Conservation (phyloP, 2,797 vertebrate species). For the Xenopus petersii region DNA sequence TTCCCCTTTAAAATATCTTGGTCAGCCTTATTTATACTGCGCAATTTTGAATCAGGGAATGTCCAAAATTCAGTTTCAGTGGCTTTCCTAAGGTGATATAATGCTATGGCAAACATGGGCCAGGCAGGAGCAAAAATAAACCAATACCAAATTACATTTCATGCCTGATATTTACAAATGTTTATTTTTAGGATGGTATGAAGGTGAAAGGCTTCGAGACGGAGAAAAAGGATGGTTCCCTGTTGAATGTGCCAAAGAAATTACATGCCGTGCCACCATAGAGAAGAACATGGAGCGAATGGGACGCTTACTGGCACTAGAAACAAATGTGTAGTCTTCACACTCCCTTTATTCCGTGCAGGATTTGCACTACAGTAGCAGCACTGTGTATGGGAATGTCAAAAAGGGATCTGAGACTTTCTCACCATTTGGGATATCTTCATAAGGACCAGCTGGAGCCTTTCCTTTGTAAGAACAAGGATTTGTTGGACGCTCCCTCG, state of each 20-base stretch:
- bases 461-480: background rate
- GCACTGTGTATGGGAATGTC: conserved; percentile 27
- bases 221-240: conserved; percentile 93
- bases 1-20: too few species aligned
- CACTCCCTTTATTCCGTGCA: accelerated
- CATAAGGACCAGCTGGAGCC: background rate
- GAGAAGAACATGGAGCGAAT: conserved; percentile 94
- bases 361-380: conserved; percentile 53
- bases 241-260: conserved; percentile 80
- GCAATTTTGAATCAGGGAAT: too few species aligned
- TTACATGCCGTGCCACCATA: conserved; percentile 87
- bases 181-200: conserved; percentile 80
- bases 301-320: conserved; percentile 89
- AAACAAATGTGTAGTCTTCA: conserved; percentile 86
- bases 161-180: too few species aligned
- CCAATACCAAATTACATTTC: too few species aligned
- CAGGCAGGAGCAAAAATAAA: too few species aligned
- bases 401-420: background rate
- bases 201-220: conserved; percentile 88
- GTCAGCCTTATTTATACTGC: too few species aligned
- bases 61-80: too few species aligned
- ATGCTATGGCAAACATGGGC: too few species aligned
- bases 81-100: too few species aligned
- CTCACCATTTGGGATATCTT: background rate
- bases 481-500: background rate